A percentile compares a stretch with the other conserved stretches of the same genome.
These are phyloP conservation scores for Dicycla oo DNA, from an alignment of 2,888 invertebrate species.

Conservation along the genomic window DNA sequence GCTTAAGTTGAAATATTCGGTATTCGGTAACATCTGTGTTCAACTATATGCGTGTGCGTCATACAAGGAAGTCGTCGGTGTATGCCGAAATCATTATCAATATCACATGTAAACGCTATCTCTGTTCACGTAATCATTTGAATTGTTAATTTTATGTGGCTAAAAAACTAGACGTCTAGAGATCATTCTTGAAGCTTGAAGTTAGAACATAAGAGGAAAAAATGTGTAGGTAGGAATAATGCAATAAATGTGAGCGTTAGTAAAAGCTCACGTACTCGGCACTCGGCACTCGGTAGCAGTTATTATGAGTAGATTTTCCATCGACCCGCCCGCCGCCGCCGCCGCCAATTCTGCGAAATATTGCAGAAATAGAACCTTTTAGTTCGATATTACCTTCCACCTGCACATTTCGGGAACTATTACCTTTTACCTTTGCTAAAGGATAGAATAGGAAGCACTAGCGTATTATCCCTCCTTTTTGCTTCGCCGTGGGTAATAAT, in stretches of 20 bases:
- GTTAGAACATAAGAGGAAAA: not conserved
- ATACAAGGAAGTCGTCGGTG: conserved; percentile 61
- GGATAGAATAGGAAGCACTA: not conserved
- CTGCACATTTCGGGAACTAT: conserved; percentile 6
- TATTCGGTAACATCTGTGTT: conserved; percentile 35
- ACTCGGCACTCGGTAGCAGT: not conserved
- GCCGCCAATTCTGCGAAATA: conserved; percentile 22
- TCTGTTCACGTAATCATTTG: conserved; percentile 52
- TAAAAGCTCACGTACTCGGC: conserved; percentile 15
- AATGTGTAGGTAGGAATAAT: not conserved
- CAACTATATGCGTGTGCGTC: conserved; percentile 50
- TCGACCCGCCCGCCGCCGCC: conserved; percentile 17
- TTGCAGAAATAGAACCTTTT: conserved; percentile 51
- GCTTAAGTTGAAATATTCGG: conserved; percentile 14
- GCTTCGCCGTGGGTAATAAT: too few relatives aligned
- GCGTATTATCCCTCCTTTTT: too few relatives aligned
- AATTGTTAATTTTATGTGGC: conserved; percentile 26
- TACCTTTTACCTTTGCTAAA: not conserved
- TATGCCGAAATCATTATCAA: conserved; percentile 65
- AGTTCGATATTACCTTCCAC: conserved; percentile 21
- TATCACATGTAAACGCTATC: conserved; percentile 51
- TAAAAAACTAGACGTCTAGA: conserved; percentile 9
- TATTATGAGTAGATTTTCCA: conserved; percentile 31
- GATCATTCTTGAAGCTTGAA: not conserved
- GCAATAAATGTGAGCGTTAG: not conserved